Evolutionary conservation across 2,113 vertebrate species (phyloP).

Genomic region (Sigmodon hispidus): DNA sequence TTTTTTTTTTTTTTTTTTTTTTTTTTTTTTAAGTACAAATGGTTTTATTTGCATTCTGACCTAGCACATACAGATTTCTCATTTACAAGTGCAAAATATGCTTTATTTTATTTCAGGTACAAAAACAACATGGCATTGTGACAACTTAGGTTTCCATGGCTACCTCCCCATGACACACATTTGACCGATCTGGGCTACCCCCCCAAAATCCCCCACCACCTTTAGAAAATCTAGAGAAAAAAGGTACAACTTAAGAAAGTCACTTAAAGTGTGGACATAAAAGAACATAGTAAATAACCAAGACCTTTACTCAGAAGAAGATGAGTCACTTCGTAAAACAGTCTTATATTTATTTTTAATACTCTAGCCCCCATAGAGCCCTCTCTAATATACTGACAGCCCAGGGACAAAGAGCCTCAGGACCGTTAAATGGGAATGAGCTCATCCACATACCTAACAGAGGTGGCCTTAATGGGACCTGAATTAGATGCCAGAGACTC

Average conservation of each 20-base stretch:
- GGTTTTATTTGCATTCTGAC: conserved; percentile 87
- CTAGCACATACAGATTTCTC: conserved; percentile 81
- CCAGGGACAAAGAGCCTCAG: no score
- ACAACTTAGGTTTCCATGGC: conserved; percentile 70
- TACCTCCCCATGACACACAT: neutral
- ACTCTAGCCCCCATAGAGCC: neutral
- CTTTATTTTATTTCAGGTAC: conserved; percentile 84
- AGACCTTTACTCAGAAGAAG: neutral
- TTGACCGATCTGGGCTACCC: neutral
- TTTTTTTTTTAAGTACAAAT: no score
- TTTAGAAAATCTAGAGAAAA: conserved; percentile 74
- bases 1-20: no score
- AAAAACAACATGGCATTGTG: conserved; percentile 83
- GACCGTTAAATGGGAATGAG: fast-evolving
- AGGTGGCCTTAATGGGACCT: neutral
- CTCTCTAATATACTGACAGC: neutral
- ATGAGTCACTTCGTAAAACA: neutral
- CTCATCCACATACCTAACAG: fast-evolving
- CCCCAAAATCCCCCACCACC: conserved; percentile 43
- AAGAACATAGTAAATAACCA: neutral
- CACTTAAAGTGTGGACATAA: neutral
- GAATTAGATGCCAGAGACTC: neutral
- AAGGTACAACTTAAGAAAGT: conserved; percentile 44
- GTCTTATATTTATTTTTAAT: neutral
- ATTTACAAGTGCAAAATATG: conserved; percentile 87